Evolutionary conservation across 2,113 vertebrate genomes (phyloP).

Genomic region (Percopsis transmontana): DNA sequence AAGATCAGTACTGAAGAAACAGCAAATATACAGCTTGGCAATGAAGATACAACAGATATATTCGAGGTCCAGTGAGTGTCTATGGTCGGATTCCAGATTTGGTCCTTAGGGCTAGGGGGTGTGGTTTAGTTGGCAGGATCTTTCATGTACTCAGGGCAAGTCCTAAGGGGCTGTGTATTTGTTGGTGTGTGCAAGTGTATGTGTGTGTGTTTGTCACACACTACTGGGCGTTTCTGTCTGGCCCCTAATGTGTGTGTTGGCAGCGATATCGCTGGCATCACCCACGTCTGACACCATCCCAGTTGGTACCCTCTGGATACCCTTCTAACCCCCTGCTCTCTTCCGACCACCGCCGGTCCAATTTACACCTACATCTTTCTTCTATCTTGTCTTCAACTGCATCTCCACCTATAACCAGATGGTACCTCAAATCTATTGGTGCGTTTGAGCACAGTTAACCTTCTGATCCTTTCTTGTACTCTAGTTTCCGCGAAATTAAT

Average conservation of each 20-base stretch:
- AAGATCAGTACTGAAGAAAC: too few relatives aligned
- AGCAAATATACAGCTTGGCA: too few relatives aligned
- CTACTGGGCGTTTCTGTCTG: too few relatives aligned
- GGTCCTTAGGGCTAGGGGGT: slow-evolving; percentile 46
- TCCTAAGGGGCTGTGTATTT: slow-evolving; percentile 31
- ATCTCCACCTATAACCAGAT: not conserved
- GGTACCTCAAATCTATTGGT: too few relatives aligned
- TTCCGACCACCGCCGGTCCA: not conserved
- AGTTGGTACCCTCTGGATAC: slow-evolving; percentile 60
- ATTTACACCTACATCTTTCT: not conserved
- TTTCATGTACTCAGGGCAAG: slow-evolving; percentile 39
- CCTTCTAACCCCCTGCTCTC: slow-evolving; percentile 41
- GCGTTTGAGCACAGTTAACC: too few relatives aligned
- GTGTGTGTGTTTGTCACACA: slow-evolving; percentile 6
- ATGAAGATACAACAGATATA: too few relatives aligned
- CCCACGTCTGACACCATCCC: slow-evolving; percentile 62
- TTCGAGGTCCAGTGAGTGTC: not conserved
- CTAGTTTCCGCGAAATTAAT: too few relatives aligned
- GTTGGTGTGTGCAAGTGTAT: slow-evolving; percentile 25
- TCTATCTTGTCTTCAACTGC: slow-evolving; percentile 6
- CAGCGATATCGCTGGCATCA: slow-evolving; percentile 50
- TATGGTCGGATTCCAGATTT: slow-evolving; percentile 55
- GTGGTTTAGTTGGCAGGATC: slow-evolving; percentile 59
- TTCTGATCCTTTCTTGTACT: too few relatives aligned
- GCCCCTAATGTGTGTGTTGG: slow-evolving; percentile 50